Evolutionary conservation across 2,888 invertebrate genomes (phyloP), one percentile per base, ranked within the genome.

Genomic region (Drosophila nigricruria): DNA sequence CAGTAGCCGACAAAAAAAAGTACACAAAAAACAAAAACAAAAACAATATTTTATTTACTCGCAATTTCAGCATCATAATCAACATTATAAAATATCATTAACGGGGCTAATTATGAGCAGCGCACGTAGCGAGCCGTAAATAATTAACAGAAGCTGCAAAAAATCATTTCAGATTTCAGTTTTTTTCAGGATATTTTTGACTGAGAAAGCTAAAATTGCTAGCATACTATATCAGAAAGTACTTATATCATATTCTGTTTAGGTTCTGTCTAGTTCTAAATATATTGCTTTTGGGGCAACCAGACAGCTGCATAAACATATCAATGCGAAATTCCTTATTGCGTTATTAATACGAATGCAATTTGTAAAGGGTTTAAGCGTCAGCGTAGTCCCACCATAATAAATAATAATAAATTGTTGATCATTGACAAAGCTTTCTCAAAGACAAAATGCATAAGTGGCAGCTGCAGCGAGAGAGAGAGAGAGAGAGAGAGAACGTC

Each of bases 11-110:
- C 57, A 67, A 23, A 60, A 61, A 67, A 23, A 25, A 25, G 3
- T 14, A 8, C 3, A 23, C 14, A 45, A 45, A 42, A 52, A 53
- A 59, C n/a, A 25, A 38, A 45, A 54, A 10, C 38, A 65, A 58
- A 52, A 61, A 66, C n/a, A n/a, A 80, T 77, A 58, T 78, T 52
- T 70, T 79, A 73, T 76, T 76, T 70, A 76, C 69, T 57, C 63
- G 65, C 64, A 71, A 61, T 16, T 34, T 47, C 38, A 72, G 62
- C 58, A 63, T 56, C 43, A 57, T 58, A 42, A 77, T 77, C 40
- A 65, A 42, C 52, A 50, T 43, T 23, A 57, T 53, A 60, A 70
- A 70, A 76, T 52, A 64, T 61, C 50, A 77, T 75, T 59, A 30
- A 12, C 20, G 27, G 30, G 8, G 52, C 27, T 53, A 53, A 69